Evolutionary conservation across 1,140 invertebrate genomes (phyloP).

Genomic region (Psix sp.): DNA sequence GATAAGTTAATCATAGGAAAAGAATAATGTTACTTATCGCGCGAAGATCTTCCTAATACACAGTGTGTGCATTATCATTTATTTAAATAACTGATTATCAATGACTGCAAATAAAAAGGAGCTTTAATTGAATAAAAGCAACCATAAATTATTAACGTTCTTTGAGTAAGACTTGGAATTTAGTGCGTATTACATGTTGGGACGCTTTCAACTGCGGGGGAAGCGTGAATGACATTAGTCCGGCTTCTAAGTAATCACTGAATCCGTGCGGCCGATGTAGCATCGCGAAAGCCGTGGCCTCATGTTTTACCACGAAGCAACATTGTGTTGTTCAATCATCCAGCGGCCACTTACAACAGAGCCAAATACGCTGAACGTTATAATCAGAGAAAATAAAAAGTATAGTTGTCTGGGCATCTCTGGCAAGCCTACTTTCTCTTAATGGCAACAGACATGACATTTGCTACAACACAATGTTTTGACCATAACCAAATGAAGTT

Average conservation of each 20-base stretch:
- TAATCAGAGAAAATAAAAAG: constrained; percentile 71
- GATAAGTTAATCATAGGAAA: no score
- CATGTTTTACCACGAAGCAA: constrained; percentile 19
- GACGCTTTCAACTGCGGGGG: constrained; percentile 44
- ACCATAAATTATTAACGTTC: constrained; percentile 41
- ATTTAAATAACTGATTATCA: constrained; percentile 45
- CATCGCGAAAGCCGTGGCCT: constrained; percentile 16
- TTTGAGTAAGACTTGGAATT: constrained; percentile 27
- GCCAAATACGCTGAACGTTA: constrained; percentile 59
- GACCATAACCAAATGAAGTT: constrained; percentile 27
- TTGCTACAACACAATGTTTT: constrained; percentile 14
- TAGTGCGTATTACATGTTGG: constrained; percentile 49
- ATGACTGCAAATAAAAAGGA: constrained; percentile 29
- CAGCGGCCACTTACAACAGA: constrained; percentile 64
- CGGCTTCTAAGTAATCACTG: constrained; percentile 41
- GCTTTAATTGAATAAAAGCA: constrained; percentile 44
- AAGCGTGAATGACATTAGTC: constrained; percentile 48
- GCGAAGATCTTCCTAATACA: constrained; percentile 5
- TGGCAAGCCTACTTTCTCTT: constrained; percentile 48
- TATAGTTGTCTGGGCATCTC: constrained; percentile 65
- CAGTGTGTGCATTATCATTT: constrained; percentile 26
- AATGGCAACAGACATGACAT: constrained; percentile 55
- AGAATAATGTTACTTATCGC: not conserved
- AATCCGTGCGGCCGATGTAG: constrained; percentile 30
- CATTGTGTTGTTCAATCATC: constrained; percentile 59